Conservation (phyloP, 2,888 invertebrate genomes). For the Steinernema scapterisci region DNA sequence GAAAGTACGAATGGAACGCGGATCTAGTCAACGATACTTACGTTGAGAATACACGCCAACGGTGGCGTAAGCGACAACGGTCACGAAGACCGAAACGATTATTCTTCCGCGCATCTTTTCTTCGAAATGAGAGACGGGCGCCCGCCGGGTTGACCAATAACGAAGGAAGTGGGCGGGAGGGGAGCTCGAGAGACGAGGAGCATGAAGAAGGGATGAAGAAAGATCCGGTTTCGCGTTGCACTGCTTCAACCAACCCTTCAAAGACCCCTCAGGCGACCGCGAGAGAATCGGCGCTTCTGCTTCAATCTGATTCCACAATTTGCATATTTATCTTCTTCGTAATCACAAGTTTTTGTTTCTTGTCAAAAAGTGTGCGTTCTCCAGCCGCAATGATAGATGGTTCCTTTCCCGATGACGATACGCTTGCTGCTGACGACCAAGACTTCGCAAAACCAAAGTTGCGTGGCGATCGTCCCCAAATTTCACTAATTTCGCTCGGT, state of each 20-base stretch:
- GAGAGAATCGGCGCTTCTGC: background rate
- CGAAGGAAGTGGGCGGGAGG: conserved; percentile 7
- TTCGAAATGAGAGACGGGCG: conserved; percentile 24
- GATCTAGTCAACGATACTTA: background rate
- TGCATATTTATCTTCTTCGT: conserved; percentile 29
- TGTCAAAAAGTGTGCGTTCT: background rate
- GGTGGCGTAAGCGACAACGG: conserved; percentile 20
- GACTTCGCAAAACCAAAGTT: background rate
- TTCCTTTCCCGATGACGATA: too few relatives aligned
- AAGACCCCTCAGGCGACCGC: conserved; percentile 8
- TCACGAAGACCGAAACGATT: conserved; percentile 30
- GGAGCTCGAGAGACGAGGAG: background rate
- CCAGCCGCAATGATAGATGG: conserved; percentile 10
- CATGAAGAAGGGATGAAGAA: conserved; percentile 1
- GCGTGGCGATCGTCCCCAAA: background rate
- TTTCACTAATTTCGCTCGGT: conserved; percentile 19
- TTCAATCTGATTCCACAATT: background rate
- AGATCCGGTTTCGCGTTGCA: conserved; percentile 22
- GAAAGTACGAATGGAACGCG: background rate
- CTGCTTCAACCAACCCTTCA: background rate
- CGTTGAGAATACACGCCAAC: conserved; percentile 22
- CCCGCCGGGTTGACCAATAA: conserved; percentile 17
- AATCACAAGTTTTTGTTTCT: background rate
- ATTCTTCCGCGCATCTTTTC: conserved; percentile 33
- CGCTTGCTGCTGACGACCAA: too few relatives aligned